Conservation (phyloP, 30 jellyfish, hydroid and myxozoan species). For the Hydractinia symbiolongicarpus region DNA sequence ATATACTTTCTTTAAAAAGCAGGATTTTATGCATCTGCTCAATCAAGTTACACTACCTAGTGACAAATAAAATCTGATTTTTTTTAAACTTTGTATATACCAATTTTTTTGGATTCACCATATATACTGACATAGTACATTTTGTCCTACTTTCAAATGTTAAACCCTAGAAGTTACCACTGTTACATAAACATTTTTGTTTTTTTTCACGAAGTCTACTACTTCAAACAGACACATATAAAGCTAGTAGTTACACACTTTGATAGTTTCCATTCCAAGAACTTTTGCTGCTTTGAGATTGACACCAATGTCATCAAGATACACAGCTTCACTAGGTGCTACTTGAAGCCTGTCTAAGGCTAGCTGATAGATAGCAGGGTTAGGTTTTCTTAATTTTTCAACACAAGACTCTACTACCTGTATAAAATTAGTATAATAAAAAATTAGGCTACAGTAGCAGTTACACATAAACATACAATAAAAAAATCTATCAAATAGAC, state of each 20-base stretch:
- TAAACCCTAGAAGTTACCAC: background rate
- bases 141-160: too few species aligned
- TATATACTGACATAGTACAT: too few species aligned
- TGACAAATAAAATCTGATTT: too few species aligned
- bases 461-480: background rate
- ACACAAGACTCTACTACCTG: slow-evolving; percentile 74
- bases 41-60: too few species aligned
- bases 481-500: slow-evolving; percentile 10
- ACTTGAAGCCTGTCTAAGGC: slow-evolving; percentile 48
- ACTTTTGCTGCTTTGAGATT: slow-evolving; percentile 71
- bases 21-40: too few species aligned
- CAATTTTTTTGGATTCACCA: too few species aligned
- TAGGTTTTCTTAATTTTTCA: slow-evolving; percentile 74
- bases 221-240: too few species aligned
- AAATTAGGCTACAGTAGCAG: background rate
- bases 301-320: slow-evolving; percentile 76
- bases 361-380: slow-evolving; percentile 51
- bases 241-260: too few species aligned
- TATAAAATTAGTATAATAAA: background rate
- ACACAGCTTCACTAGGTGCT: slow-evolving; percentile 61
- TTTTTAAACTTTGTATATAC: too few species aligned
- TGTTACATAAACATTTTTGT: background rate
- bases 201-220: too few species aligned
- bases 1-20: too few species aligned
- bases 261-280: slow-evolving; percentile 72